These are phyloP conservation scores for Magallana ariakensis DNA, from an alignment of 1,140 invertebrate species.

Conservation along the genomic window DNA sequence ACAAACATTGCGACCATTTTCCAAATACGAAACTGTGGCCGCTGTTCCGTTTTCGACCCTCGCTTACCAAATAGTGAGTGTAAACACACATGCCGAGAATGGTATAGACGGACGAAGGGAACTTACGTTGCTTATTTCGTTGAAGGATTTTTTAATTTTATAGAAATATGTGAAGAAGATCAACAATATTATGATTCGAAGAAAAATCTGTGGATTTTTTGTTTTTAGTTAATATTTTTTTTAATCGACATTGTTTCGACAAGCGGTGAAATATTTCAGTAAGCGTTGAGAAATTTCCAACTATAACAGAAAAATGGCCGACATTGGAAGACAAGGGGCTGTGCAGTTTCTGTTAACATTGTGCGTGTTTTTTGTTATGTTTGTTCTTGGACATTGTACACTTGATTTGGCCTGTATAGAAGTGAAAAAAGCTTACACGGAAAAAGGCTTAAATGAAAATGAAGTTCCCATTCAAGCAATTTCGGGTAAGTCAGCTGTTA, in stretches of 20 bases:
- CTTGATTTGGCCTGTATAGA: conserved; percentile 66
- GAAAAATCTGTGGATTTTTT: conserved; percentile 21
- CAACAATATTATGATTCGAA: conserved; percentile 6
- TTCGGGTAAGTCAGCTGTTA: conserved; percentile 56
- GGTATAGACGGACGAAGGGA: conserved; percentile 10
- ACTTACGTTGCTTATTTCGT: conserved; percentile 18
- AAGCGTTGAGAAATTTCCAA: conserved; percentile 12
- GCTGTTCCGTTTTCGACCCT: background rate
- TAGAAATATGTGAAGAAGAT: conserved; percentile 19
- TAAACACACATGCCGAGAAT: conserved; percentile 31
- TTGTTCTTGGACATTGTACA: conserved; percentile 48
- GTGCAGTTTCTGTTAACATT: conserved; percentile 45
- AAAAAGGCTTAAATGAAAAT: conserved; percentile 64
- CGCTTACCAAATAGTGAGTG: background rate
- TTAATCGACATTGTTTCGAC: background rate
- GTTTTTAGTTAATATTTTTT: conserved; percentile 4
- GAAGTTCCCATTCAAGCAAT: conserved; percentile 64
- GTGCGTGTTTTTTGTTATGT: conserved; percentile 49
- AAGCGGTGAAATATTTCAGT: conserved; percentile 27
- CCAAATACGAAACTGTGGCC: background rate
- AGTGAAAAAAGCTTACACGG: conserved; percentile 63
- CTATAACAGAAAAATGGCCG: conserved; percentile 56
- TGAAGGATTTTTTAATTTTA: background rate
- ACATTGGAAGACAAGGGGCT: conserved; percentile 42
- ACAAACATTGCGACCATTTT: too few relatives aligned